These are phyloP conservation scores for Holacanthella duospinosa DNA, from an alignment of 2,888 invertebrate species.

Conservation along the genomic window DNA sequence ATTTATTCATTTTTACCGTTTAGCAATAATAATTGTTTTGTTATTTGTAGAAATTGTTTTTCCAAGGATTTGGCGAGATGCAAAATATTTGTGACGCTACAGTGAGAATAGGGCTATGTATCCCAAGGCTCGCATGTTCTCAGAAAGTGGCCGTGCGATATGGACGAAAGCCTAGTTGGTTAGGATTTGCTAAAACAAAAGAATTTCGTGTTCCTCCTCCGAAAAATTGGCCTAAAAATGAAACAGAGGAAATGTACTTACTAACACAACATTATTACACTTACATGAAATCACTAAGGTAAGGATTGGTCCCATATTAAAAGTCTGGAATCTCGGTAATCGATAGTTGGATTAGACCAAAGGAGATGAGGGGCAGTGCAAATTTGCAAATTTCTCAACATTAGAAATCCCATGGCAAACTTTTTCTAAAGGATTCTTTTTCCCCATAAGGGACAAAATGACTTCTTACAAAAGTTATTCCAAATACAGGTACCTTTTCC, in stretches of 20 bases:
- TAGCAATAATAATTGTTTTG: too few relatives aligned
- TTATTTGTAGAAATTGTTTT: too few relatives aligned
- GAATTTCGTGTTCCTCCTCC: constrained; percentile 58
- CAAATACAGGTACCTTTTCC: too few relatives aligned
- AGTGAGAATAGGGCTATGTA: not conserved
- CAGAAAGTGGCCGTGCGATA: not conserved
- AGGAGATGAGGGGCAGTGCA: too few relatives aligned
- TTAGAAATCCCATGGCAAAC: too few relatives aligned
- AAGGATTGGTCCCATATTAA: too few relatives aligned
- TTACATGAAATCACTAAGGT: constrained; percentile 47
- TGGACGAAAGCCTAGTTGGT: constrained; percentile 62
- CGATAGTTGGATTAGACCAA: not conserved
- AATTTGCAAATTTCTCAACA: too few relatives aligned
- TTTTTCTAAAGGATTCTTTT: too few relatives aligned
- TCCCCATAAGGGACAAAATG: too few relatives aligned
- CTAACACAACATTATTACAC: constrained; percentile 60
- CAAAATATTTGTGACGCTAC: not conserved
- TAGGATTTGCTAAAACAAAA: constrained; percentile 70
- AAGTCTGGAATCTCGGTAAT: not conserved
- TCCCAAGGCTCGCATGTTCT: not conserved
- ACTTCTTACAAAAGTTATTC: too few relatives aligned
- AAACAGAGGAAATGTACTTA: constrained; percentile 54
- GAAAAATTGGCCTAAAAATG: constrained; percentile 52
- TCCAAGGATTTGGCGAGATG: too few relatives aligned
- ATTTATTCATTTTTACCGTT: too few relatives aligned